Conservation (phyloP, 1,140 invertebrate species). For the Philopotamus ludificatus region DNA sequence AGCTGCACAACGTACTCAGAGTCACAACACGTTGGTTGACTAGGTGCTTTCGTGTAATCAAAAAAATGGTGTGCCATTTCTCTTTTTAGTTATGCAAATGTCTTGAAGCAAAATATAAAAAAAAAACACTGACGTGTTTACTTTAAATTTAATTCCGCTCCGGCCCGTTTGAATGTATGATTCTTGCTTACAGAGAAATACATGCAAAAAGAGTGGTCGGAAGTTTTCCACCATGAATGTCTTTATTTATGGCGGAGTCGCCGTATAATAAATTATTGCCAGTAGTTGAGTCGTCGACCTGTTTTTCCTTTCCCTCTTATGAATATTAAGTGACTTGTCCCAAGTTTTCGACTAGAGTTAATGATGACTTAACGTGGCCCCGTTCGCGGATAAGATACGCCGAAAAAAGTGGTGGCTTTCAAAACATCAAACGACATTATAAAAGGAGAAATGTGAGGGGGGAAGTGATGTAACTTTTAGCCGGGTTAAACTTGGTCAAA, state of each 20-base stretch:
- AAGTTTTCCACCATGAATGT: not conserved
- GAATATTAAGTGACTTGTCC: not conserved
- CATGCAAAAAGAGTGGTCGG: not conserved
- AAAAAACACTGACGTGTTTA: not conserved
- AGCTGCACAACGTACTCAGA: too few species aligned
- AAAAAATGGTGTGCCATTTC: too few species aligned
- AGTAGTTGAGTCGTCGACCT: not conserved
- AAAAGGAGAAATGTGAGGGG: too few species aligned
- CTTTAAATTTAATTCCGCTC: not conserved
- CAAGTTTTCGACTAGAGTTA: not conserved
- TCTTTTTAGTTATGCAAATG: too few species aligned
- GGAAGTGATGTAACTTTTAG: too few species aligned
- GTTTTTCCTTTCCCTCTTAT: conserved; percentile 1
- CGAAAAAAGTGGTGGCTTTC: too few species aligned
- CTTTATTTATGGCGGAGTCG: conserved; percentile 4
- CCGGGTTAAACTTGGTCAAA: too few species aligned
- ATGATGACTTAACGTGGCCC: not conserved
- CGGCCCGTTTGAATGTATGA: conserved; percentile 6
- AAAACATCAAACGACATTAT: too few species aligned
- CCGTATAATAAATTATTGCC: not conserved
- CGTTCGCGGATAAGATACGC: too few species aligned
- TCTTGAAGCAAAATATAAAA: too few species aligned
- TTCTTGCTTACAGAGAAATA: not conserved
- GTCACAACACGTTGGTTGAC: too few species aligned
- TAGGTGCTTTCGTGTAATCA: too few species aligned